Evolutionary conservation across 2,113 vertebrate genomes (phyloP).

Genomic region (Zeus faber): DNA sequence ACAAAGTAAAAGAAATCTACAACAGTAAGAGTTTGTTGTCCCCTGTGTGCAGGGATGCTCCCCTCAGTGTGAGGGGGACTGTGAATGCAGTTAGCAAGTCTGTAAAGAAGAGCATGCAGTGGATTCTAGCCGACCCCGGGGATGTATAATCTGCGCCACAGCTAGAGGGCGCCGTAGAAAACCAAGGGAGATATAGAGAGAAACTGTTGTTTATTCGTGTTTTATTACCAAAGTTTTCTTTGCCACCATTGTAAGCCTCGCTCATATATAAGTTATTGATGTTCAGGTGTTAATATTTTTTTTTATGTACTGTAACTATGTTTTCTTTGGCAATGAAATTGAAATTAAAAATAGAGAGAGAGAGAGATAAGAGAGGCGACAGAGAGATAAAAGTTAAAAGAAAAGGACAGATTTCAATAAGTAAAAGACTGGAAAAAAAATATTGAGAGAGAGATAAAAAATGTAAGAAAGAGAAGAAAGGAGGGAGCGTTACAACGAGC

Average conservation of each 20-base stretch:
- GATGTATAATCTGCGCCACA: slow-evolving; percentile 32
- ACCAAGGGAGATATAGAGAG: slow-evolving; percentile 15
- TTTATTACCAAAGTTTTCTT: too few relatives aligned
- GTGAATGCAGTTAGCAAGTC: slow-evolving; percentile 38
- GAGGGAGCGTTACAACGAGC: slow-evolving; percentile 24
- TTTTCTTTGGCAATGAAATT: too few relatives aligned
- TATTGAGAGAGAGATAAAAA: slow-evolving; percentile 19
- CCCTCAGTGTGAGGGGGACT: slow-evolving; percentile 29
- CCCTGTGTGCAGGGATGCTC: not conserved
- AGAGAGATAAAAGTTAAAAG: slow-evolving; percentile 16
- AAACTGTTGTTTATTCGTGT: too few relatives aligned
- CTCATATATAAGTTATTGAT: too few relatives aligned
- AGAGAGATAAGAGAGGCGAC: slow-evolving; percentile 33
- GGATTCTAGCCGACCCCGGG: slow-evolving; percentile 25
- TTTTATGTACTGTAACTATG: too few relatives aligned
- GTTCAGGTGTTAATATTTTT: too few relatives aligned
- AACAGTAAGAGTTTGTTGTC: too few relatives aligned
- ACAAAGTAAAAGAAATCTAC: too few relatives aligned
- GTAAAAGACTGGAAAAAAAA: too few relatives aligned
- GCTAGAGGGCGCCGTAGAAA: slow-evolving; percentile 35
- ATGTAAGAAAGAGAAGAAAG: not conserved
- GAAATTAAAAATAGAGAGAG: slow-evolving; percentile 24
- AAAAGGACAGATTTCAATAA: not conserved
- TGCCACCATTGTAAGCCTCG: too few relatives aligned
- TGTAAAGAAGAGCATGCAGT: slow-evolving; percentile 33